A percentile compares a stretch with the other conserved stretches of the same genome.
These are phyloP conservation scores for Cataglyphis livida DNA, from an alignment of 2,888 invertebrate genomes.

Conservation along the genomic window DNA sequence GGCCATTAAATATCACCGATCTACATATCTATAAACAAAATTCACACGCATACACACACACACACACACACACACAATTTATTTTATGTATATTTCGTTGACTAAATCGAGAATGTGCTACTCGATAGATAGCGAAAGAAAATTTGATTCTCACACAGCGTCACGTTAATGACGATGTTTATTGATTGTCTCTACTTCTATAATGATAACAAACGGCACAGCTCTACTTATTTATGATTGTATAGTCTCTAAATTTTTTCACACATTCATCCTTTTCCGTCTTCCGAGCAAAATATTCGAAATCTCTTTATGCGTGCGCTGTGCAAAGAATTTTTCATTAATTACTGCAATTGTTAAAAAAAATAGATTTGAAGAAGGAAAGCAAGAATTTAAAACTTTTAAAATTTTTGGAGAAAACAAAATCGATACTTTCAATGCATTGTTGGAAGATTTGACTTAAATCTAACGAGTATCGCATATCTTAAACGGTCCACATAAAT, in stretches of 20 bases:
- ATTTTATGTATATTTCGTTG: slow-evolving; percentile 42
- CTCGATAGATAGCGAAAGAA: slow-evolving; percentile 33
- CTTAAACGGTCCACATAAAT: too few relatives aligned
- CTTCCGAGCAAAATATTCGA: neutral
- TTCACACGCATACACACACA: neutral
- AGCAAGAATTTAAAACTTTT: neutral
- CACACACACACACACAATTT: neutral
- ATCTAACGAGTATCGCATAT: too few relatives aligned
- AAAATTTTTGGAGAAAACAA: neutral
- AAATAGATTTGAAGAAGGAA: neutral
- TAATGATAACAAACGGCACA: neutral
- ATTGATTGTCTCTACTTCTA: slow-evolving; percentile 72
- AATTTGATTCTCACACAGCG: slow-evolving; percentile 41
- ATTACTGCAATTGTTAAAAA: neutral
- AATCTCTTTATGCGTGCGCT: neutral
- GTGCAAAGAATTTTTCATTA: slow-evolving; percentile 22
- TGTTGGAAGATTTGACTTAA: too few relatives aligned
- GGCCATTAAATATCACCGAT: slow-evolving; percentile 32
- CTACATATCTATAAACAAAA: slow-evolving; percentile 7
- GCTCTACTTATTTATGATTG: slow-evolving; percentile 5
- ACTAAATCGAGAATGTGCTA: slow-evolving; percentile 24
- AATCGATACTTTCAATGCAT: neutral
- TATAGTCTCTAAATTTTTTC: slow-evolving; percentile 17
- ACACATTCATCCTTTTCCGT: neutral
- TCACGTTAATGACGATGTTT: slow-evolving; percentile 36